These are phyloP conservation scores for Margarornis squamiger DNA, from an alignment of 2,797 vertebrate genomes.

Conservation along the genomic window DNA sequence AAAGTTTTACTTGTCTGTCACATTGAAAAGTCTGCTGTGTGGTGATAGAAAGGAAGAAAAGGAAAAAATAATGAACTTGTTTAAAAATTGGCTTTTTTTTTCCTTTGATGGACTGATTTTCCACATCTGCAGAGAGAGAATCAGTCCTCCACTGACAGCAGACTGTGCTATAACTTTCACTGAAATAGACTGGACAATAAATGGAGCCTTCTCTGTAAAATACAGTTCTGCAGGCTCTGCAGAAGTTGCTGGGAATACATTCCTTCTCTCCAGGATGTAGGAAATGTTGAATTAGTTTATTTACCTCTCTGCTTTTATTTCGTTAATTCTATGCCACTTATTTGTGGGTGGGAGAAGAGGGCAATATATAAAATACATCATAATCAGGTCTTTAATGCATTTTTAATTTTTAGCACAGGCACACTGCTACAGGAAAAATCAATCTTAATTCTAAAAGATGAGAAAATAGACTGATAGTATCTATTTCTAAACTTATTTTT, in stretches of 20 bases:
- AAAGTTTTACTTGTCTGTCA: conserved; percentile 8
- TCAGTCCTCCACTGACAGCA: neutral
- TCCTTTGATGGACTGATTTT: neutral
- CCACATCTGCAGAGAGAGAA: neutral
- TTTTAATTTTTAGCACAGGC: conserved; percentile 73
- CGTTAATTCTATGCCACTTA: conserved; percentile 17
- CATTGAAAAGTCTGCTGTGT: neutral
- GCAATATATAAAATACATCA: conserved; percentile 42
- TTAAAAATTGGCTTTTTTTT: neutral
- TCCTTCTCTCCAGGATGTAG: neutral
- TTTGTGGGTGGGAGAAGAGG: conserved; percentile 29
- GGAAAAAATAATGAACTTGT: neutral
- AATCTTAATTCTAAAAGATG: conserved; percentile 60
- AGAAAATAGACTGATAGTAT: conserved; percentile 34
- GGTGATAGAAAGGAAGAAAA: neutral
- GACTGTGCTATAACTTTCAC: neutral
- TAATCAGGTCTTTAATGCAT: conserved; percentile 70
- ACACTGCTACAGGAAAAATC: conserved; percentile 53
- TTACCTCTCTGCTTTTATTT: neutral
- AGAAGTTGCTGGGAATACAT: neutral
- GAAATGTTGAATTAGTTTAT: conserved; percentile 38
- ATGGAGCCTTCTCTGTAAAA: neutral
- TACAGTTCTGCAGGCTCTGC: neutral
- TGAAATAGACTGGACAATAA: neutral
- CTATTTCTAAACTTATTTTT: conserved; percentile 40